Evolutionary conservation across 2,888 invertebrate genomes (phyloP).

Genomic region (Cerastis rubricosa): DNA sequence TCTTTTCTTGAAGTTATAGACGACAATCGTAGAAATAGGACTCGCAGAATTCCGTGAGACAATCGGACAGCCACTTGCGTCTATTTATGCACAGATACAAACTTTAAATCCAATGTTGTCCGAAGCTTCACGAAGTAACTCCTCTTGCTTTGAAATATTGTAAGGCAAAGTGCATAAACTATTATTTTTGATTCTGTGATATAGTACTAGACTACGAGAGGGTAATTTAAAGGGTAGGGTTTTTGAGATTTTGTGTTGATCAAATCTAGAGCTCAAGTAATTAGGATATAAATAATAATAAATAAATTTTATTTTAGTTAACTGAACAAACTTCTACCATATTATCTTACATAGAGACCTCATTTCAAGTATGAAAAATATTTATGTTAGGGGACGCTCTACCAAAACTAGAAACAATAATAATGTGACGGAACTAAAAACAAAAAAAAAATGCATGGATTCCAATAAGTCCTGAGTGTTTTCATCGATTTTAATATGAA

Average conservation of each 20-base stretch:
- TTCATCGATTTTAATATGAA: not conserved
- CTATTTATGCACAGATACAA: slow-evolving; percentile 50
- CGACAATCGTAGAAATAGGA: slow-evolving; percentile 38
- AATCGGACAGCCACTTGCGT: slow-evolving; percentile 31
- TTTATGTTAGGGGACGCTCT: not conserved
- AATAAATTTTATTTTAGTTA: not conserved
- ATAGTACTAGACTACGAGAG: not conserved
- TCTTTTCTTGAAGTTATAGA: slow-evolving; percentile 45
- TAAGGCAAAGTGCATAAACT: not conserved
- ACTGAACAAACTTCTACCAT: not conserved
- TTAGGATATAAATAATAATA: not conserved
- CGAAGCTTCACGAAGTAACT: slow-evolving; percentile 37
- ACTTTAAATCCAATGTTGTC: slow-evolving; percentile 49
- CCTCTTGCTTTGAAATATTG: slow-evolving; percentile 36
- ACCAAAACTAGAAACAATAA: not conserved
- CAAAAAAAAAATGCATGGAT: too few species aligned
- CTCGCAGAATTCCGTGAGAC: slow-evolving; percentile 38
- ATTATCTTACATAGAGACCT: not conserved
- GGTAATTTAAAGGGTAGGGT: not conserved
- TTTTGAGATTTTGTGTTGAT: not conserved
- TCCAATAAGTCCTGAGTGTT: not conserved
- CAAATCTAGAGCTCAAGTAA: not conserved
- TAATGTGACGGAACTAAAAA: too few species aligned
- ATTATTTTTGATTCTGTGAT: not conserved
- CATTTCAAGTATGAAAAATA: not conserved